Base-by-base conservation (phyloP, 2,888 invertebrate species). In the Lamellibrachia columna region DNA sequence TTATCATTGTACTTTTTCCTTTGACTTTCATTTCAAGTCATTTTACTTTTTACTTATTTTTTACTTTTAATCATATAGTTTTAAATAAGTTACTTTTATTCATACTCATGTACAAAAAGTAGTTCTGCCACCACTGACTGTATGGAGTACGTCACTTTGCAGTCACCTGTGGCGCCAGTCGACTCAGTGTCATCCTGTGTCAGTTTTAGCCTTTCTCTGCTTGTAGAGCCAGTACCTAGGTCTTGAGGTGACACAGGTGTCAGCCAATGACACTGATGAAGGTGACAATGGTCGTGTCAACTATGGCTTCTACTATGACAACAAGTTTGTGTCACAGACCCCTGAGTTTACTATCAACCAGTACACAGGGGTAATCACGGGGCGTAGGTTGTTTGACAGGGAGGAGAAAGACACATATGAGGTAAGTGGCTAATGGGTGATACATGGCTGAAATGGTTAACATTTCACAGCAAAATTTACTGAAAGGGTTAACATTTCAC, bases 181-280 rank as follows among this genome's bases (percentile, higher is more conserved):
- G 75, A 7, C 58, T 58, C 58, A 58, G 58, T 58, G 11, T 58
- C 58, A 58, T 11, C 58, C 15, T 22, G 75, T 75, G 22, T 75
- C 75, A 75, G 22, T 22, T 75, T 15, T 75, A 15, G n/a, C 75
- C 22, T 4, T 40, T n/a, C 28, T 52, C 22, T 92, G 9, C 40
- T 90, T 7, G 6, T 28, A 52, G 58, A 92, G n/a, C 75, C 15
- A 22, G 75, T 75, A 75, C 75, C 22, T 75, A n/a, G 75, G 75
- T 3, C 22, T 75, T 15, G 75, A 75, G 22, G 75, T 75, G 75
- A 75, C 75, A 75, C 75, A 75, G 94, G 96, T 99, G 0, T 97
- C 98, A 94, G 99, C 98, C 0, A 97, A 97, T 28, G 99, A 99
- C 95, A 97, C 97, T 52, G 99, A 99, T 95, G 97, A 98, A 92